Conservation (phyloP, 37 sponge, comb jelly and placozoan genomes). For the Lycopodina hypogea region DNA sequence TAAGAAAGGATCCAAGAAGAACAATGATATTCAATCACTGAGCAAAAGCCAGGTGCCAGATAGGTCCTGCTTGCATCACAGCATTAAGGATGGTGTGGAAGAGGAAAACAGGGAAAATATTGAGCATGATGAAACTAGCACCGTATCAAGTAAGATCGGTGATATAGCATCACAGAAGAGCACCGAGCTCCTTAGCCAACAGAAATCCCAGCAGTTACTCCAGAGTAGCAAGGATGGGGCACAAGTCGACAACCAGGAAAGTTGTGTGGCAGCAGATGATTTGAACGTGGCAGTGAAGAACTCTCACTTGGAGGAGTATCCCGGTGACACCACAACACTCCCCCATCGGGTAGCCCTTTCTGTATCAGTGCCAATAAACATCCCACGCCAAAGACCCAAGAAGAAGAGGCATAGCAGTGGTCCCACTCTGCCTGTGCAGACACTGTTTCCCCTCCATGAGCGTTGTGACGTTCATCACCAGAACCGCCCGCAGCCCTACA, state of each 20-base stretch:
- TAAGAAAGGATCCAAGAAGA: constrained; percentile 19
- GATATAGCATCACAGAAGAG: constrained; percentile 13
- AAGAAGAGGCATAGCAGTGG: neutral
- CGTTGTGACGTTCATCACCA: too few species aligned
- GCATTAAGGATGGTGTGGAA: constrained; percentile 2
- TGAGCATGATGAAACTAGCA: constrained; percentile 32
- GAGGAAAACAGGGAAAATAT: constrained; percentile 26
- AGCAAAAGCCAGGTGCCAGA: neutral
- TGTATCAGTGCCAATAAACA: neutral
- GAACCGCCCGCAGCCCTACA: neutral
- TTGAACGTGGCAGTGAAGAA: neutral
- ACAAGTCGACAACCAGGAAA: constrained; percentile 22
- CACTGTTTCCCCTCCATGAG: neutral
- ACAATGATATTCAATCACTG: neutral
- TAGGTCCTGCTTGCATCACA: neutral
- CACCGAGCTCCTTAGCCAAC: neutral
- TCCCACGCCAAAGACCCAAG: neutral
- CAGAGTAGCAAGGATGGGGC: constrained; percentile 36
- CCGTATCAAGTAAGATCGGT: constrained; percentile 35
- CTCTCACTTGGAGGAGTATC: too few species aligned
- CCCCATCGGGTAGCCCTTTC: too few species aligned
- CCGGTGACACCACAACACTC: too few species aligned
- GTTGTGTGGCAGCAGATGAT: neutral
- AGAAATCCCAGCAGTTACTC: neutral
- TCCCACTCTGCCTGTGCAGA: neutral